phyloP scores from a whole-genome alignment of 2,797 vertebrate species.

The Hafferia zeledoni region DNA sequence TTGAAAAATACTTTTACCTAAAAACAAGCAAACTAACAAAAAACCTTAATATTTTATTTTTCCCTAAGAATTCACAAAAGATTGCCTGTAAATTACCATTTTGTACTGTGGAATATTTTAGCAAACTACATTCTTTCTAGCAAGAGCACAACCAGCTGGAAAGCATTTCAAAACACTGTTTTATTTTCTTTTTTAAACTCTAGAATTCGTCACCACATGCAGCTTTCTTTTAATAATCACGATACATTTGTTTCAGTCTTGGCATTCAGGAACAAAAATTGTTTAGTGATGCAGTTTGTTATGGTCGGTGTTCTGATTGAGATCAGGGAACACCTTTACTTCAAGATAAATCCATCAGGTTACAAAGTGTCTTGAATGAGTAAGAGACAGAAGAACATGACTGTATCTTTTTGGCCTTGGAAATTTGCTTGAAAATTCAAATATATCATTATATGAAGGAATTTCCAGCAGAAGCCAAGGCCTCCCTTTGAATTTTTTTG shows the following conservation, averaged over 20 bases:
- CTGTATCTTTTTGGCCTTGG: background rate
- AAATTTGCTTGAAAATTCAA: background rate
- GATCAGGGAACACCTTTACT: background rate
- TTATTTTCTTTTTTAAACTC: background rate
- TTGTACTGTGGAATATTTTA: background rate
- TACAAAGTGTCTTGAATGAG: background rate
- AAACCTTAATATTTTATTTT: background rate
- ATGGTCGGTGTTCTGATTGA: background rate
- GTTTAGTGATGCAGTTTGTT: background rate
- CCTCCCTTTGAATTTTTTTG: background rate
- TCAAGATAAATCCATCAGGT: background rate
- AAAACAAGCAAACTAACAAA: background rate
- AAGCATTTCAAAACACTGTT: background rate
- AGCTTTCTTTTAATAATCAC: background rate
- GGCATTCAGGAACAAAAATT: fast-evolving
- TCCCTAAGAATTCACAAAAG: background rate
- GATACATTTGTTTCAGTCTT: background rate
- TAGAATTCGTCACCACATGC: background rate
- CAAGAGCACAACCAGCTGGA: background rate
- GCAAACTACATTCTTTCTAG: background rate
- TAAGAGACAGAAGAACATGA: background rate
- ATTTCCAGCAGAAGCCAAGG: background rate
- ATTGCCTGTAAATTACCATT: background rate
- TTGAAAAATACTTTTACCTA: background rate
- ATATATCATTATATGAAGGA: background rate